Evolutionary conservation across 2,113 vertebrate genomes (phyloP).

Genomic region (Bambusicola thoracicus): DNA sequence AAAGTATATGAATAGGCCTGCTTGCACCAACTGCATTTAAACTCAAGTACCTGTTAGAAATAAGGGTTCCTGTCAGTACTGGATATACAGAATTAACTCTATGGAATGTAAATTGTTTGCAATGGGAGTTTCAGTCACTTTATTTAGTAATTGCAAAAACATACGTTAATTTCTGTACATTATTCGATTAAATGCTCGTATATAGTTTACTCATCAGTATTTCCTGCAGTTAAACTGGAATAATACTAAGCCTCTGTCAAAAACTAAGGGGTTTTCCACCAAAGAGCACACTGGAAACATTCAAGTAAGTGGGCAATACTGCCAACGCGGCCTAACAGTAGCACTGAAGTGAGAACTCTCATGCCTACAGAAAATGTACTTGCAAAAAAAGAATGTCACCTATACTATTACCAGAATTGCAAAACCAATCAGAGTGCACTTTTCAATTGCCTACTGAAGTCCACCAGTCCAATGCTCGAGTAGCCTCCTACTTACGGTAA

Average conservation of each 20-base stretch:
- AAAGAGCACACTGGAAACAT: background rate
- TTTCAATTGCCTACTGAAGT: background rate
- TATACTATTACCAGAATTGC: background rate
- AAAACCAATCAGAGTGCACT: background rate
- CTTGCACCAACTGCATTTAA: background rate
- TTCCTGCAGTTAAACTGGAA: background rate
- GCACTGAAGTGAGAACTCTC: background rate
- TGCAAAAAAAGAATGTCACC: background rate
- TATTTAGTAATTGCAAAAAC: background rate
- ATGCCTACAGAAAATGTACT: background rate
- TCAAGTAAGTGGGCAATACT: background rate
- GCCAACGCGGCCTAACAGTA: background rate
- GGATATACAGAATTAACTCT: background rate
- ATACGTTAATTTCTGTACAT: background rate
- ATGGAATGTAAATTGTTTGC: background rate
- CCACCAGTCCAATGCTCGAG: background rate
- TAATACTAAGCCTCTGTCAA: background rate
- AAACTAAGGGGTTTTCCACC: background rate
- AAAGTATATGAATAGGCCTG: background rate
- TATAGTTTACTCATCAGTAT: background rate
- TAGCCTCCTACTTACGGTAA: background rate
- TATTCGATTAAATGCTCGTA: too few species aligned
- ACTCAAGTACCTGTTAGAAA: background rate
- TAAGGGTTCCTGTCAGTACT: background rate
- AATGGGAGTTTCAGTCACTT: background rate